These are phyloP conservation scores for Acromyrmex charruanus DNA, from an alignment of 1,140 invertebrate genomes.

Conservation along the genomic window DNA sequence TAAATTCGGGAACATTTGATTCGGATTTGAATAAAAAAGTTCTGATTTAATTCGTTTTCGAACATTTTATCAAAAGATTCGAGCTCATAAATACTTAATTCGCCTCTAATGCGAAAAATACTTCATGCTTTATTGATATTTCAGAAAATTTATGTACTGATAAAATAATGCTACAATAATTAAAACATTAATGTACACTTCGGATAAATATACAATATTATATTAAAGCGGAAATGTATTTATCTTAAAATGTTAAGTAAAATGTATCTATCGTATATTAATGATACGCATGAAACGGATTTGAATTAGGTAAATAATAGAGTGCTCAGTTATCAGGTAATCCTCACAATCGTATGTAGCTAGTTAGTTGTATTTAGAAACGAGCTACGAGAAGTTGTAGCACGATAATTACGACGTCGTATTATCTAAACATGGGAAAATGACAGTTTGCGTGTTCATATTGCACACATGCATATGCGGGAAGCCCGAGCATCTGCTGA, in stretches of 20 bases:
- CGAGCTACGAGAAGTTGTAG: background rate
- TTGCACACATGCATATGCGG: slow-evolving; percentile 55
- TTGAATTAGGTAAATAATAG: background rate
- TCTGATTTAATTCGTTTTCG: no score
- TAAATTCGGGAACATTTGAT: no score
- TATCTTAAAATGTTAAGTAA: no score
- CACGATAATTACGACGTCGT: background rate
- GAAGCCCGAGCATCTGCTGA: slow-evolving; percentile 79
- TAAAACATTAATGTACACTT: background rate
- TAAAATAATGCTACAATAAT: background rate
- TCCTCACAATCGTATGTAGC: background rate
- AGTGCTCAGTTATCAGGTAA: background rate
- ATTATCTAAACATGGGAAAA: slow-evolving; percentile 48
- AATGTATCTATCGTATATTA: background rate
- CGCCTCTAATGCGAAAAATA: background rate
- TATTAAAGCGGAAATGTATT: no score
- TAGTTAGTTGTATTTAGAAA: background rate
- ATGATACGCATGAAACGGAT: background rate
- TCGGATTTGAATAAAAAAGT: no score
- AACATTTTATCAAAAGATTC: no score
- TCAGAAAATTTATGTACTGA: background rate
- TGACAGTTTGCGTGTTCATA: slow-evolving; percentile 34
- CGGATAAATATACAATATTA: background rate
- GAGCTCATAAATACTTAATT: no score
- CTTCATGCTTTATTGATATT: background rate